Base-by-base conservation (phyloP, 1,140 invertebrate genomes). In the Drosophila asahinai region DNA sequence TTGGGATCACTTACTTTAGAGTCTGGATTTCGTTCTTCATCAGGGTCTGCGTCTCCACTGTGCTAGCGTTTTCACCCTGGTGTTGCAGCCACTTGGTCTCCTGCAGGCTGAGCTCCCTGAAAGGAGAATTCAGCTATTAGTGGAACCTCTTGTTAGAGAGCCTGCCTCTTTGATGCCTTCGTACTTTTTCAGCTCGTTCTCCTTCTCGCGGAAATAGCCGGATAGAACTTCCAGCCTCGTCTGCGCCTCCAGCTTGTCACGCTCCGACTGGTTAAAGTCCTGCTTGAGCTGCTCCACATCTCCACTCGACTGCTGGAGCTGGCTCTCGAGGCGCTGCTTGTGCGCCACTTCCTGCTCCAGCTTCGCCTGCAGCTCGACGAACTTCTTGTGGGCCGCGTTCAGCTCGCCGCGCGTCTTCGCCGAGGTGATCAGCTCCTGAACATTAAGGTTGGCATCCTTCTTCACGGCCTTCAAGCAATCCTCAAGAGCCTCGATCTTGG, bases 201-300 rank as follows among this genome's bases (percentile, higher is more conserved):
- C 97, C 86, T 97, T 97, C 74, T 98, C 97, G 86, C 97, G 96
- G 93, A 98, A 98, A 91, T 98, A 98, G 83, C 96, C 96, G 0
- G 96, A 96, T 38, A 98, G 93, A 7, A 98, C 97, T 92, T 97
- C 96, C 1, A 98, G 94, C 81, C 97, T 95, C 0, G 97, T 98
- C 81, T 96, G 94, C 1, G 97, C 96, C 91, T 98, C 97, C 17
- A 96, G 94, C 75, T 96, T 96, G 72, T 97, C 96, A 77, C 96
- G 96, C 80, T 96, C 96, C 2, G 95, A 95, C 61, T 95, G 94
- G 89, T 95, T 95, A 66, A 96, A 96, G 75, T 96, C 95, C 68
- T 96, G 94, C 45, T 94, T 94, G 5, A 96, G 92, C 38, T 93
- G 93, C 55, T 93, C 81, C 17, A 95, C 91, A 66, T 92, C 92